Evolutionary conservation across 2,888 invertebrate species (phyloP).

Genomic region (Elysia crispata): DNA sequence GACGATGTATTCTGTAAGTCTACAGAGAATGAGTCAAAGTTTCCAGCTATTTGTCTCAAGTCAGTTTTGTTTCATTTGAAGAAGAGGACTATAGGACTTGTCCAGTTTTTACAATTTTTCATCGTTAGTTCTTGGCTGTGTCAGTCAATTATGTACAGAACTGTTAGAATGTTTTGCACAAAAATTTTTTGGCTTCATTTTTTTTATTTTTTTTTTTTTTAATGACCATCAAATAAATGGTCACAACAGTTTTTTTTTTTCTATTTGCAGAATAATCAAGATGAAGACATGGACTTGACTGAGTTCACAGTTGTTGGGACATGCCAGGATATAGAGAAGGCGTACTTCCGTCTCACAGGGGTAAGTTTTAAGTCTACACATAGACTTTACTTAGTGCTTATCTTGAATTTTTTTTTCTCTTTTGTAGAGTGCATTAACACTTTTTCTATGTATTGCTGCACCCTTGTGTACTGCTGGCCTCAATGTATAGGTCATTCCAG

Average conservation of each 20-base stretch:
- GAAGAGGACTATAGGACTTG: too few species aligned
- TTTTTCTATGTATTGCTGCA: slow-evolving; percentile 19
- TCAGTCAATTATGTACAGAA: not conserved
- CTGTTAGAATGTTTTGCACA: not conserved
- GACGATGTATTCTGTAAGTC: slow-evolving; percentile 46
- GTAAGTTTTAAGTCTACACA: slow-evolving; percentile 69
- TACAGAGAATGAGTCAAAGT: not conserved
- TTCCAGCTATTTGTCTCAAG: too few species aligned
- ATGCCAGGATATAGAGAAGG: slow-evolving; percentile 95
- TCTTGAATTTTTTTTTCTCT: not conserved
- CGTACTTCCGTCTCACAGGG: slow-evolving; percentile 92
- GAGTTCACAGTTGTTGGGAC: slow-evolving; percentile 94
- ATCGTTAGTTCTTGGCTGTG: not conserved
- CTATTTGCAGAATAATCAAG: slow-evolving; percentile 70
- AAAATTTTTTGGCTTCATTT: not conserved
- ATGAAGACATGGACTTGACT: slow-evolving; percentile 88
- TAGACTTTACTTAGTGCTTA: not conserved
- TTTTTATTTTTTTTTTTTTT: slow-evolving; percentile 18
- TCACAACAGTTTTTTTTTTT: too few species aligned
- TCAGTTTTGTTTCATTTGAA: too few species aligned
- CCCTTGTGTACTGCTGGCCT: slow-evolving; percentile 50
- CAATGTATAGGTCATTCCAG: slow-evolving; percentile 39
- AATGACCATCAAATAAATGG: too few species aligned
- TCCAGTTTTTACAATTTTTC: not conserved
- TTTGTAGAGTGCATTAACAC: too few species aligned